Evolutionary conservation across 2,113 vertebrate genomes (phyloP).

Genomic region (Mixornis gularis): DNA sequence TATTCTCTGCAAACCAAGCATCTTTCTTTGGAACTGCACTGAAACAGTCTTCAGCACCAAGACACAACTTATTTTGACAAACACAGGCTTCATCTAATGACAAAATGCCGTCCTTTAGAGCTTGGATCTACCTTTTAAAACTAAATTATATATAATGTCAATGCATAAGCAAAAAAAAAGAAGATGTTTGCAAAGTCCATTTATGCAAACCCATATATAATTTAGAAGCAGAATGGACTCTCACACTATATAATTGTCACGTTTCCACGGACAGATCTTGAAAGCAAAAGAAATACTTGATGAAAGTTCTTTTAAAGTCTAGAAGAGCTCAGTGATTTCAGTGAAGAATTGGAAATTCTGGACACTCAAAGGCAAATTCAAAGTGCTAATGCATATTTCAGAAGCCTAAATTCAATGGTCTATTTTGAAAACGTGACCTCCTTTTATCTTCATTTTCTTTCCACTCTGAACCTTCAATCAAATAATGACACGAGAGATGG

Average conservation of each 20-base stretch:
- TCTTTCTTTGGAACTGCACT: background rate
- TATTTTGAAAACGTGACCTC: background rate
- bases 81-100: background rate
- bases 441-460: slow-evolving; percentile 6
- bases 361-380: background rate
- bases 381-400: background rate
- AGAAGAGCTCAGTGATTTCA: background rate
- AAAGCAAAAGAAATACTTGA: background rate
- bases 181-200: background rate
- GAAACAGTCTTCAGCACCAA: background rate
- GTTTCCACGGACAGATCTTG: background rate
- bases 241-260: background rate
- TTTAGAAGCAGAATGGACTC: background rate
- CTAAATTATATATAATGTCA: background rate
- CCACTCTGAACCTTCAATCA: background rate
- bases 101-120: background rate
- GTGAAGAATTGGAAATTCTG: background rate
- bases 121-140: background rate
- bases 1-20: background rate
- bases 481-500: background rate
- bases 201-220: background rate
- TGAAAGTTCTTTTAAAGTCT: background rate
- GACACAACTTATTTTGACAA: background rate
- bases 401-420: background rate
- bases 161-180: background rate